A percentile compares a stretch with the other conserved stretches of the same genome.
Conservation (phyloP, 1,140 invertebrate species). For the Mya arenaria region DNA sequence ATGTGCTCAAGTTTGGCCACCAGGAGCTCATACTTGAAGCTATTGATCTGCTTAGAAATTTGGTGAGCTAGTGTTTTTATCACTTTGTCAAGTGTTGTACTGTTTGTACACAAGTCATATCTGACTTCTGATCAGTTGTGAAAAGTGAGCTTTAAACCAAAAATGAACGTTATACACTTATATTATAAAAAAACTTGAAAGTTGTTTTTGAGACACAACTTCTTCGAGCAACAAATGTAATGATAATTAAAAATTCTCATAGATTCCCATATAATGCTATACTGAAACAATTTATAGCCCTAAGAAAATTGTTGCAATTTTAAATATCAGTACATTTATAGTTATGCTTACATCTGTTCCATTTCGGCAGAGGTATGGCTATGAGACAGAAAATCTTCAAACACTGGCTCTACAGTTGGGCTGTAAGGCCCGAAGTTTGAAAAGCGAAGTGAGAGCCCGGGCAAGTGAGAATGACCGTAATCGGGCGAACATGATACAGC, state of each 20-base stretch:
- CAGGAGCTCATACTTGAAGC: slow-evolving; percentile 96
- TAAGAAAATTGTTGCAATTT: too few species aligned
- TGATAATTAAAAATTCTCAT: not conserved
- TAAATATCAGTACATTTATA: too few species aligned
- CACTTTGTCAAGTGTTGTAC: too few species aligned
- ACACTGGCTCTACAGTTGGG: slow-evolving; percentile 91
- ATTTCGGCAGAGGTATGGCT: slow-evolving; percentile 90
- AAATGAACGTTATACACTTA: too few species aligned
- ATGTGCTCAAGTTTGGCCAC: slow-evolving; percentile 92
- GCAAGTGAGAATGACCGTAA: slow-evolving; percentile 73
- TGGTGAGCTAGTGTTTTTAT: slow-evolving; percentile 86
- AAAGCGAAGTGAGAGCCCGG: slow-evolving; percentile 82
- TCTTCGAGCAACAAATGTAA: not conserved
- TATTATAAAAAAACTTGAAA: too few species aligned
- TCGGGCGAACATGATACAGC: slow-evolving; percentile 64
- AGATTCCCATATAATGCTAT: not conserved
- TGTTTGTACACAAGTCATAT: too few species aligned
- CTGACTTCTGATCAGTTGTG: too few species aligned
- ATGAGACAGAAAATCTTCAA: slow-evolving; percentile 95
- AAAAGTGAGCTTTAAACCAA: too few species aligned
- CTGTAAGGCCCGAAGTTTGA: slow-evolving; percentile 90
- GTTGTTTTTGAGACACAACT: too few species aligned
- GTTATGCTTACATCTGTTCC: too few species aligned
- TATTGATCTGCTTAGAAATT: slow-evolving; percentile 92
- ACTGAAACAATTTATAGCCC: too few species aligned